Evolutionary conservation across 1,140 invertebrate species (phyloP), one percentile per base, ranked within the genome.

Genomic region (Macrobrachium nipponense): DNA sequence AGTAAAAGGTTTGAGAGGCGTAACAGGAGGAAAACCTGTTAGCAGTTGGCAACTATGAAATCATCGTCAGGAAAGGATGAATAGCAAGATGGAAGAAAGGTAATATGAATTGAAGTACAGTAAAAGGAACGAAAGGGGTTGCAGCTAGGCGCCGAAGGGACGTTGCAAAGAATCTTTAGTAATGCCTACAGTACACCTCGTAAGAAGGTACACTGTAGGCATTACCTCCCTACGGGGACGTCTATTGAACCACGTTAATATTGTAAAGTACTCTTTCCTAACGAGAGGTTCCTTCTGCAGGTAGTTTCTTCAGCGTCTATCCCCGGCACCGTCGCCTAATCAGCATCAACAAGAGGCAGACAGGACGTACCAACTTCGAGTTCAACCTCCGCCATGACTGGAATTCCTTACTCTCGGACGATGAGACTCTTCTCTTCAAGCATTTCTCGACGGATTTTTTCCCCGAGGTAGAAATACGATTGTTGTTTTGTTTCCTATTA

Each of bases 311-410:
- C 89, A 85, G 82, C 51, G 60, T 86, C n/a, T 93, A 92, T 88
- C 92, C 92, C 7, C 90, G 92, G 8, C 92, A 92, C 90, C 89
- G 91, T 68, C 91, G 89, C 44, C 90, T 93, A 14, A 93, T 93
- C 88, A 92, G 92, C 89, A 91, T 93, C 73, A 93, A 93, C 89
- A 93, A 93, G 87, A 83, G 92, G 70, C 79, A 91, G 88, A 92
- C 92, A 11, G 92, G 92, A 14, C 90, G 91, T 84, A 90, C 89
- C 10, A 93, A 93, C 89, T 89, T 90, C 58, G 92, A 93, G 83
- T 93, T 92, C 87, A 92, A 92, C 86, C 81, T 92, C 20, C 89
- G 92, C 2, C 92, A 93, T 84, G 92, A 93, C 89, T 93, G 92
- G 92, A 92, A 93, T 89, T 92, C 91, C 8, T 89, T 93, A 0